Evolutionary conservation across 2,888 invertebrate genomes (phyloP), one percentile per base, ranked within the genome.

Genomic region (Xylocampa areola): DNA sequence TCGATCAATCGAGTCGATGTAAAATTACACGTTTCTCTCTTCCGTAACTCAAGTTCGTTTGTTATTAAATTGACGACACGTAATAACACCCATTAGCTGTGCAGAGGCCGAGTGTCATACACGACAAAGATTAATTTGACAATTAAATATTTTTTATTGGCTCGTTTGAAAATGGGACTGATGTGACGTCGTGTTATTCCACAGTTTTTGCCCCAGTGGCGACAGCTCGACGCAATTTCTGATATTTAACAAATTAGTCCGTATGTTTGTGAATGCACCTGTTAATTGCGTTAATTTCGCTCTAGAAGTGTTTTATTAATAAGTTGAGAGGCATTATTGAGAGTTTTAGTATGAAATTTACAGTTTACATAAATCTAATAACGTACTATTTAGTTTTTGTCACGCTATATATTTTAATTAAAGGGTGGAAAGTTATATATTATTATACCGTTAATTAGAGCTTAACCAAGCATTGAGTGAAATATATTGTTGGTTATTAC

Each of bases 11-110:
- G 77, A 81, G 66, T 82, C 66, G 77, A 72, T 76, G 74, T 79
- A 54, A 88, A 90, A 92, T 91, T 90, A 89, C 80, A 89, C 63
- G 88, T 86, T 88, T 67, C 76, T 79, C 79, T 86, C 77, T 87
- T 85, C 84, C 82, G 82, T 84, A 81, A 85, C 82, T 76, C 76
- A 76, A 59, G 75, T 82, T 69, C 81, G 83, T 85, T 87, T 84
- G 82, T 84, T 85, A 83, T 85, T 81, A 82, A 85, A 82, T 82
- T 81, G 82, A 84, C 80, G 88, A 88, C 84, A 83, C 73, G 76
- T 89, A 90, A 90, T 90, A 83, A 87, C 84, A 77, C 67, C 78
- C 68, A 85, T 88, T 85, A 85, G 75, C 70, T 79, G 77, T 74
- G 51, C 70, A 75, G 72, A 73, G 80, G 77, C 68, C 66, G 76